These are phyloP conservation scores for Pangasianodon hypophthalmus DNA, from an alignment of 2,113 vertebrate genomes.

Conservation along the genomic window DNA sequence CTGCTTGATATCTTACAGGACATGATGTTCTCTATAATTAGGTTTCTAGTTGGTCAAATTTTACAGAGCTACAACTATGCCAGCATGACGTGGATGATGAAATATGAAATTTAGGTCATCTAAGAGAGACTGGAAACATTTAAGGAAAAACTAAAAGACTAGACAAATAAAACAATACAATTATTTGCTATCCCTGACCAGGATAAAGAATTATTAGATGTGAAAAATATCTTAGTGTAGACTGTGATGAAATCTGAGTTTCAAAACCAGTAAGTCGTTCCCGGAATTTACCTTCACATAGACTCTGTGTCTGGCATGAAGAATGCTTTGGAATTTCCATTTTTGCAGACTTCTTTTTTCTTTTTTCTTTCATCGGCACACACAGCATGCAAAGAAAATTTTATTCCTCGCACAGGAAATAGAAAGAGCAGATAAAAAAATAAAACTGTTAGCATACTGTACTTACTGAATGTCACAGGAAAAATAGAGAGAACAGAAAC, in stretches of 20 bases:
- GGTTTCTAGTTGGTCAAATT: background rate
- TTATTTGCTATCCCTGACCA: background rate
- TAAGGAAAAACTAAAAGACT: background rate
- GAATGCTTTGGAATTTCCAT: background rate
- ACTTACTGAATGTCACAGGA: background rate
- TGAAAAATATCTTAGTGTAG: background rate
- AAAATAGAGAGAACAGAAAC: constrained; percentile 23
- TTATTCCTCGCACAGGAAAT: background rate
- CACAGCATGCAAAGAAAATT: background rate
- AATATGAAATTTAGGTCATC: background rate
- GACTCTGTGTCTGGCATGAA: background rate
- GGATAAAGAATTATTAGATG: background rate
- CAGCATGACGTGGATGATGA: background rate
- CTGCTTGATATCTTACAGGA: background rate
- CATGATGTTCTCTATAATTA: background rate
- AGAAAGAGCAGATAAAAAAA: background rate
- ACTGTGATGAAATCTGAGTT: background rate
- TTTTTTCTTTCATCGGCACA: background rate
- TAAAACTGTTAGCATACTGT: background rate
- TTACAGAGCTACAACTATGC: background rate
- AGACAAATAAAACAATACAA: background rate
- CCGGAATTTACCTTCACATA: background rate
- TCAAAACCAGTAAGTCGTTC: background rate
- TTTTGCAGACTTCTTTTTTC: background rate
- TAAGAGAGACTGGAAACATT: background rate